Base-by-base conservation (phyloP, 2,113 vertebrate species). In the Tauraco erythrolophus region DNA sequence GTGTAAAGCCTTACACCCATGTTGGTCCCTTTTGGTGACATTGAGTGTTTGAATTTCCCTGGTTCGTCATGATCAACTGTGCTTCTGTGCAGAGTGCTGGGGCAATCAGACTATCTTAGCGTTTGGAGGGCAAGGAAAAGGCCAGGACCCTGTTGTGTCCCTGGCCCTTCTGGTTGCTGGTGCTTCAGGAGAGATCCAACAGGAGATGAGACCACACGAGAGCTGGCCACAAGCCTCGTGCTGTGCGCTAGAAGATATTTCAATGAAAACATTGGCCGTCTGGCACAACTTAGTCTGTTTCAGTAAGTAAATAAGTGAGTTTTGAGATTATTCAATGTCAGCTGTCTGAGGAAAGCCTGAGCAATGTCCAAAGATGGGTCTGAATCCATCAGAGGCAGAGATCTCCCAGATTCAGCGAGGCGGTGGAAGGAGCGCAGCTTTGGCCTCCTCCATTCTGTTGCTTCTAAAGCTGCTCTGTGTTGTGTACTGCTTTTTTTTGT, bases 11-110 rank as follows among this genome's bases (percentile, higher is more conserved):
- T 85, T 37, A 19, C 22, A 54, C 7, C 3, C 19, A 3, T 9
- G 16, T 28, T 88, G 17, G 18, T 31, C 4, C 1, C 0, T 22
- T 7, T 0, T 14, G 28, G 27, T 77, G 30, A 16, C 19, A 7
- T 9, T 66, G 14, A 14, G 11, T 19, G 27, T 74, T 3, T 13
- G 60, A 74, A 65, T 24, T 53, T 43, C n/a, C 11, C 37, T 71
- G 11, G 16, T 74, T 85, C 37, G 14, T 35, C 11, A 4, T 19
- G 30, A 54, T 8, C n/a, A n/a, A n/a, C n/a, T n/a, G n/a, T n/a
- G 4, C 2, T 37, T 43, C 46, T 41, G 28, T 4, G 5, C 50
- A 78, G 58, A 30, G 24, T 0, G 1, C 31, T 61, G 69, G 14
- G 35, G 11, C 30, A 19, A 31, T 62, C 28, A 80, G 16, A 27